Evolutionary conservation across 2,888 invertebrate species (phyloP), one percentile per base, ranked within the genome.

Genomic region (Sceliomorpha sp.): DNA sequence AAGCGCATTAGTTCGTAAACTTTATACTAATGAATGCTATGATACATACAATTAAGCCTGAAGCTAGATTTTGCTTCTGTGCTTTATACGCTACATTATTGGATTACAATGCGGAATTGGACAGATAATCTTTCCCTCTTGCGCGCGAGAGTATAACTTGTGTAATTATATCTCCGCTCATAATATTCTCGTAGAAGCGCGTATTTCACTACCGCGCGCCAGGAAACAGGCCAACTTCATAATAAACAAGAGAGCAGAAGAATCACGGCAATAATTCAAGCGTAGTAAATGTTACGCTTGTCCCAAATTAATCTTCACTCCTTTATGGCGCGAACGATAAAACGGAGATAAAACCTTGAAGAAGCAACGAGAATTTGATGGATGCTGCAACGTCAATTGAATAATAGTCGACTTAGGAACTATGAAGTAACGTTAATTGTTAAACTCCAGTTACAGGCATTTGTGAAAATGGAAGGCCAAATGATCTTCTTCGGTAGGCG

Each of bases 61-160:
- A 53, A 48, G 60, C 31, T 37, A 40, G 15, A 17, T 34, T 24
- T 9, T 40, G 45, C 37, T 40, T 26, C 29, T 26, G 27, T 55
- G 71, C 63, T 69, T 70, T 70, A 70, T 64, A 63, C 47, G 60
- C 67, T 66, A 72, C 70, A 64, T 72, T 70, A 74, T 74, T 74
- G 72, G 70, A 74, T 74, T 74, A 72, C 70, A 63, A 72, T 72
- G 66, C 56, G 70, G 69, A 74, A 69, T 69, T 48, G 72, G 72
- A 70, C 69, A 74, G 74, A 74, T 74, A 74, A 74, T 74, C 74
- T 74, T 74, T 74, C 72, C 47, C 68, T 62, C 72, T 69, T 72
- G 70, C 53, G 55, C 36, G 34, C 72, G 50, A 9, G 55, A 47
- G 45, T 62, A 53, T 66, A 71, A 71, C 66, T 71, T 71, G 53